Percentiles rank a stretch among this genome's conserved stretches.
Evolutionary conservation across 2,113 vertebrate genomes (phyloP).

Genomic region (Hirundichthys speculiger): DNA sequence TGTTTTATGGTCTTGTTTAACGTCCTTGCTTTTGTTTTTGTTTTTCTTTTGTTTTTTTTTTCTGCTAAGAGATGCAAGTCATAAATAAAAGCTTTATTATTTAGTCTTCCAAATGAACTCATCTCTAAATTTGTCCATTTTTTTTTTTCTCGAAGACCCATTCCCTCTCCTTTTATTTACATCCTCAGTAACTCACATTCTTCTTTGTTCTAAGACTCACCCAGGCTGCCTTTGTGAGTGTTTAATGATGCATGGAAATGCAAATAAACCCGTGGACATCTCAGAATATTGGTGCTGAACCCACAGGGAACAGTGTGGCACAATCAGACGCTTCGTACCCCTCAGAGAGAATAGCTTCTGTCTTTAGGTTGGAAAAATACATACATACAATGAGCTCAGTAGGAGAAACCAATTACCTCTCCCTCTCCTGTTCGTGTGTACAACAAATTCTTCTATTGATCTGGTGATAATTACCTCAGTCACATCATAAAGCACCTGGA

Average conservation of each 20-base stretch:
- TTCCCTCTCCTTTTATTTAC: constrained; percentile 13
- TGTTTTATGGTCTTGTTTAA: too few species aligned
- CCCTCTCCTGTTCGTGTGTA: constrained; percentile 57
- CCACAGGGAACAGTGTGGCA: constrained; percentile 33
- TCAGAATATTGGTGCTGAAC: constrained; percentile 42
- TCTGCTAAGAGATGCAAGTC: too few species aligned
- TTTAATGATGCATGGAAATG: constrained; percentile 69
- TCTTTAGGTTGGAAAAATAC: constrained; percentile 56
- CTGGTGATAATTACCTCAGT: constrained; percentile 81
- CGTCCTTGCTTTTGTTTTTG: too few species aligned
- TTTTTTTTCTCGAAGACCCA: background rate
- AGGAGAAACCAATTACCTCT: constrained; percentile 77
- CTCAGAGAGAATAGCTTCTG: constrained; percentile 47
- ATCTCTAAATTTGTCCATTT: constrained; percentile 16
- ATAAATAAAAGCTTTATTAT: background rate
- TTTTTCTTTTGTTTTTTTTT: too few species aligned
- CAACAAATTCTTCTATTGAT: constrained; percentile 81
- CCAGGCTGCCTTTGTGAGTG: constrained; percentile 45
- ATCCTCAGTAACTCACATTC: constrained; percentile 3
- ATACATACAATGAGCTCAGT: constrained; percentile 66
- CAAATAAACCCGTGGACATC: constrained; percentile 57
- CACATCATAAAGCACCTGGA: constrained; percentile 83
- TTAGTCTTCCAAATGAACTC: constrained; percentile 19
- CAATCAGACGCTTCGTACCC: constrained; percentile 33
- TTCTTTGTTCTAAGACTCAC: constrained; percentile 32